Base-by-base conservation (phyloP, 92 coral and sea anemone genomes). In the Epizoanthus illoricatus region DNA sequence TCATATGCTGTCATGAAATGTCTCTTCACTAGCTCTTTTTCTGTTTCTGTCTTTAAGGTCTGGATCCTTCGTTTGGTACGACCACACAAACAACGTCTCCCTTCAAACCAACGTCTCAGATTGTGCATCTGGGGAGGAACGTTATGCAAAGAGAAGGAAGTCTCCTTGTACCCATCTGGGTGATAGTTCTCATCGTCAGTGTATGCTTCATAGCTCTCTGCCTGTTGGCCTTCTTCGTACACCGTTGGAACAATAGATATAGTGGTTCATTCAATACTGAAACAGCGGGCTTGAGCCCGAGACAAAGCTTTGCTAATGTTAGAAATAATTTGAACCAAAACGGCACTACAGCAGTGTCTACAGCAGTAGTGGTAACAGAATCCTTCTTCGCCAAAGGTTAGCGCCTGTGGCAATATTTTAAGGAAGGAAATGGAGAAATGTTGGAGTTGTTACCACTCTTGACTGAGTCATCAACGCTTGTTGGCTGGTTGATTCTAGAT, bases 161-260 rank as follows among this genome's bases (percentile, higher is more conserved):
- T 21, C 71, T 78, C 41, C 82, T 78, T 63, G 71, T 78, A 4
- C 82, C 82, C 52, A 64, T 63, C 19, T 78, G 82, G 82, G 82
- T 78, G 5, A 70, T 78, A 43, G 28, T 78, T 64, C 71, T 78
- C 18, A 59, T 78, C 7, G 62, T 72, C 62, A 19, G 21, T 19
- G 36, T 78, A 59, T 78, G 82, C 43, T 78, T 78, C 60, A 10
- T 64, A 13, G 60, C 59, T 62, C 61, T 78, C 4, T 78, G 72
- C 12, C 15, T 78, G 61, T 12, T 66, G 47, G 72, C 11, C 67
- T 43, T 78, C 54, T 63, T 63, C 71, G 41, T 78, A 1, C 21
- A 62, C 4, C 82, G 71, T 19, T 78, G 82, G 82, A 78, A 78
- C 66, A 78, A 78, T 18, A 69, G 82, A 63, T 78, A 78, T 42